Conservation (phyloP, 2,797 vertebrate species). For the Neoniphon sammara region DNA sequence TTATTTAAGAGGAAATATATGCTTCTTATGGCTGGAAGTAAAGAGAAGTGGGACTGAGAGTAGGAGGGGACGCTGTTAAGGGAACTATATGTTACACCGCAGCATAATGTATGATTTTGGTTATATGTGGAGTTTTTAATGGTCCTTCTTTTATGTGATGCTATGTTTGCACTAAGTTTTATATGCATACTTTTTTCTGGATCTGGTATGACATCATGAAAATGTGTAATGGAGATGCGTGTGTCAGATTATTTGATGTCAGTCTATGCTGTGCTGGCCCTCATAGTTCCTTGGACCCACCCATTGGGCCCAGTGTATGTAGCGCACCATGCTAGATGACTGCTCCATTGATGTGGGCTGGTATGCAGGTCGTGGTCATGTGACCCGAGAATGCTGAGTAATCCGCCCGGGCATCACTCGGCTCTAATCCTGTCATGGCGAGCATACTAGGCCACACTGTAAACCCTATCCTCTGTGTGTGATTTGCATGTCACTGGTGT, state of each 20-base stretch:
- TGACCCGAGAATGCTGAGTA: conserved; percentile 65
- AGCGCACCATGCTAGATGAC: conserved; percentile 22
- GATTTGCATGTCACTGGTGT: conserved; percentile 1
- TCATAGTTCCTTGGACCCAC: background rate
- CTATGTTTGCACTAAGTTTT: background rate
- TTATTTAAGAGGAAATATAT: conserved; percentile 62
- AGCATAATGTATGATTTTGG: conserved; percentile 14
- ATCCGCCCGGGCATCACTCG: conserved; percentile 70
- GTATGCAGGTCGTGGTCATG: conserved; percentile 49
- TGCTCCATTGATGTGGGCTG: conserved; percentile 20
- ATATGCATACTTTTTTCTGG: conserved; percentile 11
- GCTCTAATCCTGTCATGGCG: conserved; percentile 59
- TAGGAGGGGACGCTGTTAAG: conserved; percentile 11
- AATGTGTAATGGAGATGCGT: background rate
- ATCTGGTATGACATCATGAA: background rate
- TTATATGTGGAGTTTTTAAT: conserved; percentile 23
- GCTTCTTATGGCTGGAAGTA: conserved; percentile 37
- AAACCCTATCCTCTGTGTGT: conserved; percentile 35
- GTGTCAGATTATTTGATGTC: background rate
- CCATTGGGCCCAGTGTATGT: background rate
- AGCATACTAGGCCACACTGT: conserved; percentile 31
- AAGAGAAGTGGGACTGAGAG: conserved; percentile 24
- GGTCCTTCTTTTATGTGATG: conserved; percentile 13
- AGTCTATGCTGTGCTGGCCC: background rate
- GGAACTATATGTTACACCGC: background rate